These are phyloP conservation scores for Watsonalla cultraria DNA, from an alignment of 2,888 invertebrate species.

Conservation along the genomic window DNA sequence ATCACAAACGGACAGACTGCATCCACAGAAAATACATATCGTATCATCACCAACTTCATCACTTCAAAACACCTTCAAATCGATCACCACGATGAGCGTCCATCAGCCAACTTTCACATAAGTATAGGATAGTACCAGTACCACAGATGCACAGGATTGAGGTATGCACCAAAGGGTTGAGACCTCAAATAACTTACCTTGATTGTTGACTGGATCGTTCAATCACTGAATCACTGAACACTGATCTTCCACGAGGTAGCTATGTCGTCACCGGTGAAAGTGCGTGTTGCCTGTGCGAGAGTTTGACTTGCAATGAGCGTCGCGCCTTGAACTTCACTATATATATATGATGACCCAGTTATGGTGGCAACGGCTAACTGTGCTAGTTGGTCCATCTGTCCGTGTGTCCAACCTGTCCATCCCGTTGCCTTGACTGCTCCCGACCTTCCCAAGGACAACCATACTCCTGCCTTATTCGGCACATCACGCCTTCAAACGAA, in stretches of 20 bases:
- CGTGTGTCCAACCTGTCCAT: slow-evolving; percentile 59
- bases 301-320: slow-evolving; percentile 79
- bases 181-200: slow-evolving; percentile 55
- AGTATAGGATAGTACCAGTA: slow-evolving; percentile 9
- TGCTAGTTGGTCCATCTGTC: slow-evolving; percentile 59
- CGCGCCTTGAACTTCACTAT: slow-evolving; percentile 90
- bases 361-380: slow-evolving; percentile 74
- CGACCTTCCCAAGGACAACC: slow-evolving; percentile 41
- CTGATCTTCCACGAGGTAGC: slow-evolving; percentile 57
- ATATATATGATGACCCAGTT: slow-evolving; percentile 92
- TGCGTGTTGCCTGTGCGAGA: slow-evolving; percentile 68
- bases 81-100: not conserved
- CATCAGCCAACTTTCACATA: slow-evolving; percentile 8
- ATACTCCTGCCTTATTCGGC: not conserved
- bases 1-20: not conserved
- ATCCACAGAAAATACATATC: not conserved
- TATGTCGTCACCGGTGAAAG: slow-evolving; percentile 66
- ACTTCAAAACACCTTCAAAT: slow-evolving; percentile 9
- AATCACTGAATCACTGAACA: slow-evolving; percentile 68
- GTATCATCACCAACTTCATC: slow-evolving; percentile 4
- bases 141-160: slow-evolving; percentile 25
- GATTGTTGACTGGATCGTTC: slow-evolving; percentile 45
- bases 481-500: not conserved
- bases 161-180: slow-evolving; percentile 25
- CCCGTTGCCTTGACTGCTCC: slow-evolving; percentile 56